Conservation (phyloP, 53 echinoderm and acorn worm genomes). For the Mesocentrotus franciscanus region DNA sequence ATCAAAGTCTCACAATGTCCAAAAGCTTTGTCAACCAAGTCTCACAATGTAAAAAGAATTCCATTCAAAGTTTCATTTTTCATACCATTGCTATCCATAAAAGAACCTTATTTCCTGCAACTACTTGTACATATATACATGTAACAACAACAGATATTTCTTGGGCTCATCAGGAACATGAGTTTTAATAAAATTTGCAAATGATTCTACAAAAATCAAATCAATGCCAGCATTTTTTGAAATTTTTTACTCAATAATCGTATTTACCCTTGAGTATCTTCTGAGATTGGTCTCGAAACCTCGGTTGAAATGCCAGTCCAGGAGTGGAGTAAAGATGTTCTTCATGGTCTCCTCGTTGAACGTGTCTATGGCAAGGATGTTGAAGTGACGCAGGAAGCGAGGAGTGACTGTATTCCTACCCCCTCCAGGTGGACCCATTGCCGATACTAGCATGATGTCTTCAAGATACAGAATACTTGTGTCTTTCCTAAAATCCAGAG, state of each 20-base stretch:
- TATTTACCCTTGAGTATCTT: slow-evolving; percentile 87
- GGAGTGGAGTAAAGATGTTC: slow-evolving; percentile 92
- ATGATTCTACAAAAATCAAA: not conserved
- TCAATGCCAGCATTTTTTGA: not conserved
- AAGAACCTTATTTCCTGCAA: not conserved
- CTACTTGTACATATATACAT: not conserved
- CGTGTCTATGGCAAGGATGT: slow-evolving; percentile 88
- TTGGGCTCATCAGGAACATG: not conserved
- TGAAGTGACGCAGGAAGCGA: slow-evolving; percentile 90
- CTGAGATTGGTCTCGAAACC: slow-evolving; percentile 88
- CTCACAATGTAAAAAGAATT: not conserved
- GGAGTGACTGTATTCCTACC: slow-evolving; percentile 89
- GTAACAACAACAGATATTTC: not conserved
- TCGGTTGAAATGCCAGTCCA: slow-evolving; percentile 96
- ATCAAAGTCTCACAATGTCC: not conserved
- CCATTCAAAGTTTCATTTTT: not conserved
- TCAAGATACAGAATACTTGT: slow-evolving; percentile 82
- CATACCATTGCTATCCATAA: not conserved
- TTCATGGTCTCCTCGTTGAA: slow-evolving; percentile 97
- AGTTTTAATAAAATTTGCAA: not conserved
- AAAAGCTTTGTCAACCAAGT: not conserved
- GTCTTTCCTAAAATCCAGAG: slow-evolving; percentile 79
- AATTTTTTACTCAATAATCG: not conserved
- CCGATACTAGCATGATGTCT: slow-evolving; percentile 88
- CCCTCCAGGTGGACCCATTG: slow-evolving; percentile 98